phyloP scores from a whole-genome alignment of 1,140 invertebrate genomes.

The Ephestia elutella region DNA sequence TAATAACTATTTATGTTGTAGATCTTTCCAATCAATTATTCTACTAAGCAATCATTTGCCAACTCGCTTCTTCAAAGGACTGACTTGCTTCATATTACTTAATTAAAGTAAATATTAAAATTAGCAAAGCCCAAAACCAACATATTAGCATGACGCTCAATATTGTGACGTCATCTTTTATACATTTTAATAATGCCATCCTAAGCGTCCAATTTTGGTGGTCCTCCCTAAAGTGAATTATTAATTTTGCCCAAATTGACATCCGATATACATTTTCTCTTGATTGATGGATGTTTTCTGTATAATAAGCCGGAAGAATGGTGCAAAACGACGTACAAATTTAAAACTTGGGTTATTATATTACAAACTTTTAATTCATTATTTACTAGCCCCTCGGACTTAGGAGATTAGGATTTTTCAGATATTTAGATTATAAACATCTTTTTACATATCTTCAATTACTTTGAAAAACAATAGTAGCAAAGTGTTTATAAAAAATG shows the following conservation, averaged over 20 bases:
- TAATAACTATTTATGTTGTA: too few species aligned
- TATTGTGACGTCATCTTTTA: constrained; percentile 7
- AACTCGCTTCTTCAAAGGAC: too few species aligned
- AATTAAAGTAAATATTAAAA: too few species aligned
- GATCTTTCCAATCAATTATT: too few species aligned
- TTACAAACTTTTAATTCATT: background rate
- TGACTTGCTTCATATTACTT: too few species aligned
- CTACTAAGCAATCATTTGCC: too few species aligned
- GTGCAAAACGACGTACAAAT: background rate
- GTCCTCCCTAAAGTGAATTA: constrained; percentile 6
- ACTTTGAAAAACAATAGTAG: too few species aligned
- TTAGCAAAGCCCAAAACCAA: background rate
- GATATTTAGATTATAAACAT: too few species aligned
- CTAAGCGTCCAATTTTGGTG: constrained; percentile 7
- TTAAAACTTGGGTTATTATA: background rate
- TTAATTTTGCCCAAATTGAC: constrained; percentile 11
- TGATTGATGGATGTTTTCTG: constrained; percentile 6
- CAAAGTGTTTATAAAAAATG: too few species aligned
- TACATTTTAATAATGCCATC: constrained; percentile 6
- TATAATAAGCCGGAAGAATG: background rate
- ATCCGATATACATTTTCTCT: constrained; percentile 6
- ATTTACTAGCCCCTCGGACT: too few species aligned
- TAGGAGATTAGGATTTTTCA: too few species aligned
- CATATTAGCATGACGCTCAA: constrained; percentile 1
- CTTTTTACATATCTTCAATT: too few species aligned